Percentiles rank a stretch among this genome's conserved stretches.
These are phyloP conservation scores for Lingula anatina DNA, from an alignment of 2,888 invertebrate species.

Conservation along the genomic window DNA sequence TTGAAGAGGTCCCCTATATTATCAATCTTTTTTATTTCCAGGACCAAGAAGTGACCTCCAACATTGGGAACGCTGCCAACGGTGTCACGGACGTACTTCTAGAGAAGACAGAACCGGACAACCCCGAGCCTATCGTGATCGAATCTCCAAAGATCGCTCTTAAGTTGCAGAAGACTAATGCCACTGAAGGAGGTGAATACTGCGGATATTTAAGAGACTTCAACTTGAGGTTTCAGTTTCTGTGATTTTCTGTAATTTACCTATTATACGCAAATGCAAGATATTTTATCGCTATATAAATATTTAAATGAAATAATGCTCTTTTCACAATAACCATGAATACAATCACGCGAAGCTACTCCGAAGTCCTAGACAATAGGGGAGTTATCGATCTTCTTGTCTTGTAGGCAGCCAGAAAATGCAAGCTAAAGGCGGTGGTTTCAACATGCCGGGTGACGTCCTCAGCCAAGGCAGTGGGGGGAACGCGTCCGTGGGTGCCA, in stretches of 20 bases:
- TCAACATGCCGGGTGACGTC: constrained; percentile 21
- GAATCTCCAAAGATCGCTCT: constrained; percentile 13
- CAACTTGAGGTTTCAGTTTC: no score
- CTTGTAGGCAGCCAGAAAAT: constrained; percentile 13
- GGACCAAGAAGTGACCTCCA: constrained; percentile 17
- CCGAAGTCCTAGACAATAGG: constrained; percentile 26
- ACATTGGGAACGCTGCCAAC: constrained; percentile 20
- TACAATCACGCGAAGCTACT: no score
- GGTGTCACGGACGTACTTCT: constrained; percentile 18
- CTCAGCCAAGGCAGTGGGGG: no score
- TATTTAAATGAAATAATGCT: no score
- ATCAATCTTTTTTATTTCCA: constrained; percentile 3
- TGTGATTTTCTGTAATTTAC: no score
- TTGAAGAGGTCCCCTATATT: no score
- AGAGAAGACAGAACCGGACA: constrained; percentile 8
- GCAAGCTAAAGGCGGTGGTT: constrained; percentile 18
- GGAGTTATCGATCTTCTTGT: constrained; percentile 2
- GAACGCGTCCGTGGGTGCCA: no score
- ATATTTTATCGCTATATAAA: no score
- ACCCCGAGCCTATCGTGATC: constrained; percentile 13
- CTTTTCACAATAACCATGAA: no score
- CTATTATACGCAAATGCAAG: no score
- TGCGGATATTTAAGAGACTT: no score
- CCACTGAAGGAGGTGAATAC: constrained; percentile 9
- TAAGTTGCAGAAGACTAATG: constrained; percentile 14